Percentiles rank a stretch among this genome's conserved stretches.
phyloP scores from a whole-genome alignment of 2,113 vertebrate species.

The Crotophaga sulcirostris region DNA sequence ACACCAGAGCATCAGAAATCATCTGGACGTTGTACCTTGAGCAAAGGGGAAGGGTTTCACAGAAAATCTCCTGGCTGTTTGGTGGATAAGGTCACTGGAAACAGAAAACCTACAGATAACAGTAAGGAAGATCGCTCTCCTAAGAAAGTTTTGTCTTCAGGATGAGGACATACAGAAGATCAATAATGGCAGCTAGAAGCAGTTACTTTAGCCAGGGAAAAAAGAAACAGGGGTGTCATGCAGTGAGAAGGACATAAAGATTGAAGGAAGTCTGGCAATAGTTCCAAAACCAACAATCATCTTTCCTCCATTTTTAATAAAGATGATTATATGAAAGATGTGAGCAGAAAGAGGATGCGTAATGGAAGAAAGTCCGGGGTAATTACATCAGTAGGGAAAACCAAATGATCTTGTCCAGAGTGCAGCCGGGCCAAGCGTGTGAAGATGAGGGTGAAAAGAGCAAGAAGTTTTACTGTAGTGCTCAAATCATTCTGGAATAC shows the following conservation, averaged over 20 bases:
- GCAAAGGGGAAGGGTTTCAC: not conserved
- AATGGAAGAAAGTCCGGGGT: not conserved
- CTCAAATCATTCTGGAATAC: not conserved
- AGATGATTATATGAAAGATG: not conserved
- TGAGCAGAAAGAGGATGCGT: not conserved
- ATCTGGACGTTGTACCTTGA: not conserved
- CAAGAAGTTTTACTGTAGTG: not conserved
- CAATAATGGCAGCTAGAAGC: not conserved
- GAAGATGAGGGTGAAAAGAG: not conserved
- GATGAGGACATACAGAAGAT: not conserved
- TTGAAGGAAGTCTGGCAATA: not conserved
- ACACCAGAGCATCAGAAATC: not conserved
- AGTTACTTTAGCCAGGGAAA: not conserved
- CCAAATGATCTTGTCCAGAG: accelerated
- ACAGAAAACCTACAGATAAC: not conserved
- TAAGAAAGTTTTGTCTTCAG: not conserved
- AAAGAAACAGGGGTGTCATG: not conserved
- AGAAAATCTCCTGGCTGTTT: not conserved
- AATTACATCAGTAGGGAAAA: not conserved
- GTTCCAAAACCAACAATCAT: not conserved
- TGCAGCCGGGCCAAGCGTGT: not conserved
- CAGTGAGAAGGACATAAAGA: not conserved
- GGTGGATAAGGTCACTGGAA: not conserved
- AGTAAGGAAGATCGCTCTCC: not conserved
- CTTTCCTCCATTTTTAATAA: not conserved